Percentiles rank a stretch among this genome's conserved stretches.
Evolutionary conservation across 2,113 vertebrate genomes (phyloP).

Genomic region (Microcebus ravelobensis): DNA sequence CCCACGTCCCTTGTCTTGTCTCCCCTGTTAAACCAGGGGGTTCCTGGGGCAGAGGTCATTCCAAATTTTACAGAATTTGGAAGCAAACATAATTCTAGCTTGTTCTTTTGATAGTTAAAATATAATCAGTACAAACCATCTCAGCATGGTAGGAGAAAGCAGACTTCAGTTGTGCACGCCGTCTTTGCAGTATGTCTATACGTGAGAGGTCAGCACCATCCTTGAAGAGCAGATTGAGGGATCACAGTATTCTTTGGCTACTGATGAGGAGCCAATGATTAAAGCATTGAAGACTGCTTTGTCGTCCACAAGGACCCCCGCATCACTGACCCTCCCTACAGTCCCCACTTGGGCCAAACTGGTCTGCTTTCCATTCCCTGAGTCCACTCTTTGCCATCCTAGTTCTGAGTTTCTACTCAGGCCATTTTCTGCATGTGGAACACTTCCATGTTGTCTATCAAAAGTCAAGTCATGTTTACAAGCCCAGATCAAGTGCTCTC

Average conservation of each 20-base stretch:
- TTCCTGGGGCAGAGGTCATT: background rate
- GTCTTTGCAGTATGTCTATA: background rate
- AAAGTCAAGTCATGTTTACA: background rate
- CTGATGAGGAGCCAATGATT: background rate
- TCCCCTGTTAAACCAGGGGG: background rate
- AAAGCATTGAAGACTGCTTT: background rate
- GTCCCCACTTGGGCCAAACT: background rate
- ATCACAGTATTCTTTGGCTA: background rate
- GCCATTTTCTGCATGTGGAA: background rate
- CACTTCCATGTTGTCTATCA: background rate
- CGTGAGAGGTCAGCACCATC: background rate
- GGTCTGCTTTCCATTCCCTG: background rate
- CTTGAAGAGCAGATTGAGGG: background rate
- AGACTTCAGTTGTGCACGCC: background rate
- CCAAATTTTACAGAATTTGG: background rate
- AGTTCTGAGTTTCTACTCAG: background rate
- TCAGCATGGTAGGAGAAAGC: background rate
- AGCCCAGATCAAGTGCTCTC: background rate
- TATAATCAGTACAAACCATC: background rate
- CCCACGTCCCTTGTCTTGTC: background rate
- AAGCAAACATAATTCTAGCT: background rate
- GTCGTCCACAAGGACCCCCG: background rate
- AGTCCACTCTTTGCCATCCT: background rate
- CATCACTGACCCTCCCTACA: background rate
- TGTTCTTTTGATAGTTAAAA: background rate